A percentile compares a stretch with the other conserved stretches of the same genome.
Evolutionary conservation across 2,888 invertebrate species (phyloP).

Genomic region (Hypolimnas misippus): DNA sequence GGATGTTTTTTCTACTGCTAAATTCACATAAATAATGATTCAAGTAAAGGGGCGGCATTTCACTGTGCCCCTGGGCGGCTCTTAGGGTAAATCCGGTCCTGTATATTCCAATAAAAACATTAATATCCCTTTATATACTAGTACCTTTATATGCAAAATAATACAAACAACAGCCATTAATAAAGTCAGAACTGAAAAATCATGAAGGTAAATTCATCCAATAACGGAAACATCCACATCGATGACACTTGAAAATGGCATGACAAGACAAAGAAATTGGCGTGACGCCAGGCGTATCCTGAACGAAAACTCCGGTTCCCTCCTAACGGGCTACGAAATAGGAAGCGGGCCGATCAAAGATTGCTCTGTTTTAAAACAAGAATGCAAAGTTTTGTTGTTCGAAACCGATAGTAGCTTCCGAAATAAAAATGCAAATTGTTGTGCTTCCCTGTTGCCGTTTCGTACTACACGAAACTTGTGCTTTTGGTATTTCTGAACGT

Average conservation of each 20-base stretch:
- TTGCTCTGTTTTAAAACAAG: conserved; percentile 69
- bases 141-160: background rate
- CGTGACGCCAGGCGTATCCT: conserved; percentile 57
- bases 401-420: conserved; percentile 63
- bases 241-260: conserved; percentile 64
- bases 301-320: conserved; percentile 44
- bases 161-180: background rate
- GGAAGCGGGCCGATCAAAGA: conserved; percentile 71
- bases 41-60: too few relatives aligned
- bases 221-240: conserved; percentile 68
- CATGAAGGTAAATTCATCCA: conserved; percentile 17
- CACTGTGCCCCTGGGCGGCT: too few relatives aligned
- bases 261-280: conserved; percentile 78
- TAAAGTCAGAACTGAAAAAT: conserved; percentile 2
- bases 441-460: conserved; percentile 56
- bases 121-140: too few relatives aligned
- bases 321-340: conserved; percentile 56
- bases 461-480: conserved; percentile 51
- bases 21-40: too few relatives aligned
- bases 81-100: too few relatives aligned
- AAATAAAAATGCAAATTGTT: conserved; percentile 77
- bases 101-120: too few relatives aligned
- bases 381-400: conserved; percentile 69
- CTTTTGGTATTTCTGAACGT: conserved; percentile 57
- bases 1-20: too few relatives aligned